Base-by-base conservation (phyloP, 2,113 vertebrate genomes). In the Chamaea fasciata region DNA sequence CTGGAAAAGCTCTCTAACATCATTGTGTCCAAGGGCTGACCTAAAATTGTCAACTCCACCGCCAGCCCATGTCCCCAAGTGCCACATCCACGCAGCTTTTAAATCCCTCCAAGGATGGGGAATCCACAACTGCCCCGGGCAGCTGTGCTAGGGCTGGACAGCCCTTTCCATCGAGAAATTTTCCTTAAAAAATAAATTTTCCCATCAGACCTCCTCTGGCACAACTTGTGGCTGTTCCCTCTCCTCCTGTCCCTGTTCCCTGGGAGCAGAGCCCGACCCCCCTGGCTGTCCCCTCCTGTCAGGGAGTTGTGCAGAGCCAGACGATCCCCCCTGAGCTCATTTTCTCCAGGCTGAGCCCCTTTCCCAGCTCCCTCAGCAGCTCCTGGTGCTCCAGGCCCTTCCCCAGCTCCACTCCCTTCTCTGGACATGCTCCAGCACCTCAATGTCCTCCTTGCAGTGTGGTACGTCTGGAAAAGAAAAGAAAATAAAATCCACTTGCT, bases 191-290 rank as follows among this genome's bases (percentile, higher is more conserved):
- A 53, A 79, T 53, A 44, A 9, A 9, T 30, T 64, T 53, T 41
- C 21, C 30, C 8, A 41, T 4, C 26, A 30, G 53, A 39, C 8
- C 3, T 60, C 4, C 53, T 11, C 21, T 15, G 24, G 30, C 13
- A 0, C 16, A 21, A 0, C 6, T 0, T 53, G 28, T 30, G 53
- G 28, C 60, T 0, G 0, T 67, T 59, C 0, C 39, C 7, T 1
- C n/a, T n/a, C 0, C 0, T 75, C 28, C 62, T 26, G 39, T 75
- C n/a, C 62, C 16, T 60, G 33, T 53, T 68, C 39, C 46, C 20
- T 24, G 47, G 5, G 4, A 73, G 59, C 59, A 74, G 2, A 89
- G 12, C 37, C 42, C 14, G 42, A 15, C 42, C 15, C 7, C 42
- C 14, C 42, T 16, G 42, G 42, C 42, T 42, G 42, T 42, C 42